Evolutionary conservation across 2,888 invertebrate species (phyloP).

Genomic region (Leptinotarsa rubiginosa): DNA sequence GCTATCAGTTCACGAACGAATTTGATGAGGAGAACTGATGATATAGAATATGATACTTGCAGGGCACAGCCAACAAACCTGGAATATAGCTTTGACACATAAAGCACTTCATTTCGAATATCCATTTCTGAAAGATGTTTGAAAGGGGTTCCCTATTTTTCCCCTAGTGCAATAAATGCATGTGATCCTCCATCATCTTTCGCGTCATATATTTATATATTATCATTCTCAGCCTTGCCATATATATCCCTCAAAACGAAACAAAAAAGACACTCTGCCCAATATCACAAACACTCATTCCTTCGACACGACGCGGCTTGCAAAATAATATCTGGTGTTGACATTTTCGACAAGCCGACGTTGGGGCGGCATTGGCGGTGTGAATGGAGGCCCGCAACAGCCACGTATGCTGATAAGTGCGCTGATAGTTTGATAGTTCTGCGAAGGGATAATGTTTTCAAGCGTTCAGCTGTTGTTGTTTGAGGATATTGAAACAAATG

Average conservation of each 20-base stretch:
- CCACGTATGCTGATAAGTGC: constrained; percentile 57
- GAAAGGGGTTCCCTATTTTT: not conserved
- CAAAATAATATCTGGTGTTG: constrained; percentile 43
- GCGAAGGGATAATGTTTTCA: constrained; percentile 44
- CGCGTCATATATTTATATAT: constrained; percentile 1
- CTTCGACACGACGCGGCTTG: constrained; percentile 36
- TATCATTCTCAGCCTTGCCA: constrained; percentile 1
- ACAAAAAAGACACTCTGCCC: constrained; percentile 33
- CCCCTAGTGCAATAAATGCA: not conserved
- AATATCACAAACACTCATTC: constrained; percentile 44
- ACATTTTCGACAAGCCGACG: constrained; percentile 41
- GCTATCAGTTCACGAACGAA: not conserved
- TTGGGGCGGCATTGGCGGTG: constrained; percentile 31
- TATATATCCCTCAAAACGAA: constrained; percentile 19
- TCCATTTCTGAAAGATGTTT: not conserved
- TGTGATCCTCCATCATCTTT: not conserved
- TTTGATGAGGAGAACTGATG: not conserved
- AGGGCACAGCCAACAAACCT: no score
- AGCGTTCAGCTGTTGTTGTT: constrained; percentile 33
- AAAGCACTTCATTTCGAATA: no score
- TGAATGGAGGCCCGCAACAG: constrained; percentile 33
- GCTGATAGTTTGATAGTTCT: constrained; percentile 60
- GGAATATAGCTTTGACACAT: no score
- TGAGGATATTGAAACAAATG: constrained; percentile 27
- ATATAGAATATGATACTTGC: no score